Base-by-base conservation (phyloP, 1,140 invertebrate genomes). In the Halictus rubicundus region DNA sequence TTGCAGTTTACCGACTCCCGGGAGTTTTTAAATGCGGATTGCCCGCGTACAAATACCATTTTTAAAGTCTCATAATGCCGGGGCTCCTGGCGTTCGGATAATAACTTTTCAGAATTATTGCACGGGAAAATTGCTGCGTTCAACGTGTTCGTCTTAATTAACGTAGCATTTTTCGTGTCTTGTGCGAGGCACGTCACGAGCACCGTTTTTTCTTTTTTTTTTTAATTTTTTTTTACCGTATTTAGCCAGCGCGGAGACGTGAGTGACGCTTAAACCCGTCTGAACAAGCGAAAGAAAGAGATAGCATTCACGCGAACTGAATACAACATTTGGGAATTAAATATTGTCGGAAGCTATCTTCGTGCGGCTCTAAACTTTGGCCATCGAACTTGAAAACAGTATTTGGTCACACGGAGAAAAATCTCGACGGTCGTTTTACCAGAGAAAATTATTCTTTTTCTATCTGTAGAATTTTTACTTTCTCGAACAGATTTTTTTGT, bases 21-120 rank as follows among this genome's bases (percentile, higher is more conserved):
- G 54, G 49, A 46, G 49, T 52, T 68, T 65, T 54, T 68, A 59
- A 76, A 76, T 64, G 46, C 61, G 63, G 39, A 57, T 42, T 14
- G 25, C 54, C 49, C 23, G n/a, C 21, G 46, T 21, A 25, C 46
- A 32, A 75, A 42, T 37, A 59, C 52, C 46, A 76, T 76, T 76
- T 76, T 76, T 76, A 32, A 59, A 42, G 12, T 32, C 4, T 27
- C 54, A 37, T 57, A 57, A 57, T 10, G 57, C 6, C 37, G 16
- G 6, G 64, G 12, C 42, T 27, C 37, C 37, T 7, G 39, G 65
- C 32, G 49, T 42, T 32, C n/a, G 64, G n/a, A 57, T 39, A 66
- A 65, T 74, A 65, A 66, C 49, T 27, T 60, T 27, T 7, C 46
- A 25, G 46, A 64, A 64, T 68, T 12, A 39, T 57, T n/a, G 21